phyloP scores from a whole-genome alignment of 2,113 vertebrate species.

The Trogon melanurus region DNA sequence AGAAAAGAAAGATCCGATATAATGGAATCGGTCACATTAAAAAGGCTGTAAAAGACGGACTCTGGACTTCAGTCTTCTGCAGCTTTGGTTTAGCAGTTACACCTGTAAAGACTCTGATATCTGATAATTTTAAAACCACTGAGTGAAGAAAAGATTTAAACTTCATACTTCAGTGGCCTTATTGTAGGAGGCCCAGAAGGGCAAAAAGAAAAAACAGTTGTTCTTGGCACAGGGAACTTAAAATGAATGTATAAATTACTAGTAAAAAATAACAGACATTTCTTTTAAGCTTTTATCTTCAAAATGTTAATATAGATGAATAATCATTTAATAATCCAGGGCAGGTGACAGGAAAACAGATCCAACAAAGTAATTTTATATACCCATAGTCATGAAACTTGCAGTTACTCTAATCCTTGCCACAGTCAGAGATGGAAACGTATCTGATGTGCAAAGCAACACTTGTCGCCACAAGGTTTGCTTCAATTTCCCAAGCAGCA shows the following conservation, averaged over 20 bases:
- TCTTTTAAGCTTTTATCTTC: neutral
- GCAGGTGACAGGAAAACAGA: neutral
- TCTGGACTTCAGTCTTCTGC: neutral
- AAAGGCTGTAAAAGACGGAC: neutral
- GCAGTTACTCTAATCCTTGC: neutral
- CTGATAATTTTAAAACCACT: neutral
- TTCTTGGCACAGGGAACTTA: neutral
- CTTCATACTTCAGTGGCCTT: neutral
- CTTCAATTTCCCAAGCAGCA: neutral
- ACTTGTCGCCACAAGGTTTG: neutral
- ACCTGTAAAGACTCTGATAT: neutral
- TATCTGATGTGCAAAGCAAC: neutral
- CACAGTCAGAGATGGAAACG: neutral
- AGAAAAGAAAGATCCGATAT: neutral
- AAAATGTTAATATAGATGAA: neutral
- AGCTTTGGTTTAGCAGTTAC: neutral
- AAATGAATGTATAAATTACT: neutral
- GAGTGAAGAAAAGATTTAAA: neutral
- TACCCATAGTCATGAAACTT: neutral
- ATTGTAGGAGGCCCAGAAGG: neutral
- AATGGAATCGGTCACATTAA: neutral
- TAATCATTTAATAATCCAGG: neutral
- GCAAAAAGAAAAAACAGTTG: neutral
- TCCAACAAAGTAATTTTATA: neutral
- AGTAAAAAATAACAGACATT: neutral